Base-by-base conservation (phyloP, 2,113 vertebrate species). In the Rhinolophus ferrumequinum region DNA sequence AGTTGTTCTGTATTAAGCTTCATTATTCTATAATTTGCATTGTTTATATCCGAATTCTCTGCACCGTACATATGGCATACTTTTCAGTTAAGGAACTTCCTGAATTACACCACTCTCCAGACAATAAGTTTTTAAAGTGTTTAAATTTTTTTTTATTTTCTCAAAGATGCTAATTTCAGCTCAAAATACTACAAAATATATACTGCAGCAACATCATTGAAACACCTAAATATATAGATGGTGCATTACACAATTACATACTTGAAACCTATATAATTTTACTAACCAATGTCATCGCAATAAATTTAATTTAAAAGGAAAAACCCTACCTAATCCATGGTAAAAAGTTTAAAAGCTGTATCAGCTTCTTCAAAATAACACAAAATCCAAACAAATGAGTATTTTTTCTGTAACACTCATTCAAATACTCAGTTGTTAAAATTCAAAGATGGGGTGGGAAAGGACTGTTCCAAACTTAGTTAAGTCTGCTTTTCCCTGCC, bases 91-190 rank as follows among this genome's bases (percentile, higher is more conserved):
- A 94, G 86, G 76, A 95, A 75, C 41, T 90, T 97, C 94, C 93
- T 91, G 56, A 95, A 94, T 19, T 22, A 56, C 5, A 93, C 62
- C 69, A 30, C 60, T 93, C 76, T 69, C 44, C 22, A 76, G 50
- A 97, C 93, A 76, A 87, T 92, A 85, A 52, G 66, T 97, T 97
- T 97, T 97, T 97, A 95, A 58, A 98, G 90, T 60, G 52, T 96
- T 70, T n/a, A n/a, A 97, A 96, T 54, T 54, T 54, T 75, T 80
- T 75, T 80, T 92, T 18, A 0, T 95, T 89, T 86, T 77, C 60
- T 67, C 38, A 30, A 35, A 84, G 44, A 79, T 54, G 16, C 6
- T 28, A 7, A 75, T 97, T 87, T 83, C 18, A 47, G 62, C 8
- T 30, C 3, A 0, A 52, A 76, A 60, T 0, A 26, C 1, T 2